phyloP scores from a whole-genome alignment of 2,113 vertebrate species.

The Megatriorchis doriae region DNA sequence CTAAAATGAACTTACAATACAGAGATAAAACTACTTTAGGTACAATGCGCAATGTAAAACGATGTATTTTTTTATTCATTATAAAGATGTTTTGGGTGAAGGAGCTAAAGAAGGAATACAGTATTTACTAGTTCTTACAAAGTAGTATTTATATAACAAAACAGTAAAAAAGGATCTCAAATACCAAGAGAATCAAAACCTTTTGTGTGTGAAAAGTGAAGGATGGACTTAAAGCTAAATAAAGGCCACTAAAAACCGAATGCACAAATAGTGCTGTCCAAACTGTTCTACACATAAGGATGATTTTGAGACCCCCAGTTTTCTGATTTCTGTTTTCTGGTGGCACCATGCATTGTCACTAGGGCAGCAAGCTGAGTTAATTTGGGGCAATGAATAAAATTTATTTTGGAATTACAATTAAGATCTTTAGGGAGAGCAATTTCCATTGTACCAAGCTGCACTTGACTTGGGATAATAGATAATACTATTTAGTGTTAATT shows the following conservation, averaged over 20 bases:
- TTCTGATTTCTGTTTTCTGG: background rate
- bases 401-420: background rate
- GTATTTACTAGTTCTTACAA: background rate
- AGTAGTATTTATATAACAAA: background rate
- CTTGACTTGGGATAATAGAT: background rate
- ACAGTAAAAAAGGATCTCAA: background rate
- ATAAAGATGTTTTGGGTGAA: background rate
- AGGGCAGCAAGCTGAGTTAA: background rate
- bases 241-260: background rate
- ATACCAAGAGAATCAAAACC: background rate
- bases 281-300: background rate
- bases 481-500: background rate
- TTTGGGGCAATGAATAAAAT: background rate
- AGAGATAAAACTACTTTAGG: background rate
- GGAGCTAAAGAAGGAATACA: background rate
- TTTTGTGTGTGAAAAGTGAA: background rate
- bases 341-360: background rate
- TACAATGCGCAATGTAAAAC: background rate
- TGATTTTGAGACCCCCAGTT: background rate
- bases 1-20: background rate
- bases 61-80: background rate
- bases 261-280: rapidly evolving
- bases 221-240: background rate
- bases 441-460: background rate
- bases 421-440: background rate